These are phyloP conservation scores for Machimus rusticus DNA, from an alignment of 2,888 invertebrate genomes.

Conservation along the genomic window DNA sequence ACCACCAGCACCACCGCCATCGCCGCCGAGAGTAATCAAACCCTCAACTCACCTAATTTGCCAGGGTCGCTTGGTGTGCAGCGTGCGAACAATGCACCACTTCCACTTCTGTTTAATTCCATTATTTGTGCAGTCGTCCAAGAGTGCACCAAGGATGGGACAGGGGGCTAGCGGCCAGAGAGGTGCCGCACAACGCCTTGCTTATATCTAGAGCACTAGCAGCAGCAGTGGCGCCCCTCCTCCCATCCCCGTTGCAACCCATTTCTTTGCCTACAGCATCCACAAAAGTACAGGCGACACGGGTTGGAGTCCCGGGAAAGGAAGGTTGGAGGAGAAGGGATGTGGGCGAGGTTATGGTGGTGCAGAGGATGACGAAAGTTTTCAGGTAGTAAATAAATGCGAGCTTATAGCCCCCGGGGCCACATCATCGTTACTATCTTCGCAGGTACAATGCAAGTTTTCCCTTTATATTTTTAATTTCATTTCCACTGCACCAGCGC, in stretches of 20 bases:
- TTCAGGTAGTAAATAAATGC: conserved; percentile 16
- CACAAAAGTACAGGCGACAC: not conserved
- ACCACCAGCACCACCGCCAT: not conserved
- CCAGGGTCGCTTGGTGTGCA: not conserved
- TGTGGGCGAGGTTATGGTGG: not conserved
- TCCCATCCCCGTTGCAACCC: not conserved
- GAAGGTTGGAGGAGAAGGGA: not conserved
- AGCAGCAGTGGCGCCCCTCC: not conserved
- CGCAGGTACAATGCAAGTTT: conserved; percentile 1
- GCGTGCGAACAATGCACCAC: not conserved
- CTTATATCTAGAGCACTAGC: not conserved
- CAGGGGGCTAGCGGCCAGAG: not conserved
- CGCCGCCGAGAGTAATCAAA: conserved; percentile 9
- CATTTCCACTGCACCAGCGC: not conserved
- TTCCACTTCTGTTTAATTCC: conserved; percentile 23
- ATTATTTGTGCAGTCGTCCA: conserved; percentile 4
- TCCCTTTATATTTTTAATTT: conserved; percentile 13
- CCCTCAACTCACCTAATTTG: conserved; percentile 14
- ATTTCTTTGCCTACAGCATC: not conserved
- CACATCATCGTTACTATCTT: not conserved
- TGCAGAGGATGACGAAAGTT: conserved; percentile 1
- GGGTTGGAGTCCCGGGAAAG: not conserved
- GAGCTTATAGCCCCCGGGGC: not conserved
- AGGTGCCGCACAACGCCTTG: not conserved
- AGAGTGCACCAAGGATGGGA: not conserved